A percentile compares a stretch with the other conserved stretches of the same genome.
phyloP scores from a whole-genome alignment of 2,113 vertebrate genomes.

The Periophthalmus modestus region DNA sequence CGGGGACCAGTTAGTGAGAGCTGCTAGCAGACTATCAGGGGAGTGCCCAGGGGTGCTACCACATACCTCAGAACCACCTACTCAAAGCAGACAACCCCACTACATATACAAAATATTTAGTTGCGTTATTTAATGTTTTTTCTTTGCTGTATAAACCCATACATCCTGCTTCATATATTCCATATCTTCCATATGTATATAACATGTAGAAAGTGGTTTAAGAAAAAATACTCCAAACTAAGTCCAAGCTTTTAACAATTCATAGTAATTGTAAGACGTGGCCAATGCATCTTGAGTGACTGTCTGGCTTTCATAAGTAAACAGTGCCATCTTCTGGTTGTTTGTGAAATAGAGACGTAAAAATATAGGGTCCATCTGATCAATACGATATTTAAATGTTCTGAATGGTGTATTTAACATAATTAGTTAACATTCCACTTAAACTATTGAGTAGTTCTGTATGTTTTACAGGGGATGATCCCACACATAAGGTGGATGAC shows the following conservation, averaged over 20 bases:
- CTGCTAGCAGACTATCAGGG: too few relatives aligned
- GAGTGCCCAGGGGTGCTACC: too few relatives aligned
- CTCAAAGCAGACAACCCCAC: too few relatives aligned
- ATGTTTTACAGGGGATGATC: conserved; percentile 74
- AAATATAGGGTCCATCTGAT: background rate
- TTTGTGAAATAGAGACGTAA: background rate
- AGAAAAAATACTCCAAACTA: too few relatives aligned
- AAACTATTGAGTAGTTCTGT: background rate
- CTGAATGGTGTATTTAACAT: background rate
- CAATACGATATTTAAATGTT: background rate
- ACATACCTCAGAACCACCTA: too few relatives aligned
- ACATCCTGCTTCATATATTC: too few relatives aligned
- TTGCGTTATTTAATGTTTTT: too few relatives aligned
- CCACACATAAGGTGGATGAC: conserved; percentile 92
- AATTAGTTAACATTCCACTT: conserved; percentile 2
- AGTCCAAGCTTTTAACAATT: background rate
- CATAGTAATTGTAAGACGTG: background rate
- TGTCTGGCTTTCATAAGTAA: conserved; percentile 16
- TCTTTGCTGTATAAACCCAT: too few relatives aligned
- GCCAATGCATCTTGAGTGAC: background rate
- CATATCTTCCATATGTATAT: too few relatives aligned
- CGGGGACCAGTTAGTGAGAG: too few relatives aligned
- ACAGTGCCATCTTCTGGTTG: conserved; percentile 60
- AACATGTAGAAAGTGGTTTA: too few relatives aligned
- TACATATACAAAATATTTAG: too few relatives aligned